Evolutionary conservation across 37 sponge, comb jelly and placozoan species (phyloP).

Genomic region (Hormiphora californensis): DNA sequence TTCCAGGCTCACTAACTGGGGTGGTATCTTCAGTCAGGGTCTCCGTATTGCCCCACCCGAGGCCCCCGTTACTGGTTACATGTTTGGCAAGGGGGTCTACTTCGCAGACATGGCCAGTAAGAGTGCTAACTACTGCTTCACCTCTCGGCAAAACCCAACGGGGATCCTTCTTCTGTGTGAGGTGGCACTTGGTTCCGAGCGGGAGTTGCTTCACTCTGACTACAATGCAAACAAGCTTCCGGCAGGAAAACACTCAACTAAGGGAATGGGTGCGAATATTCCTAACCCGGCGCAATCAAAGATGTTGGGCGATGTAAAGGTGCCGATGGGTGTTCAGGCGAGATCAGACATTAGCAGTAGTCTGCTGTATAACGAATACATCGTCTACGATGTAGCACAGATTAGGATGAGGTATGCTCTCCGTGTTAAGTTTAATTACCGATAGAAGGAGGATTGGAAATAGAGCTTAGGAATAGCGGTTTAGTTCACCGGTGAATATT

Average conservation of each 20-base stretch:
- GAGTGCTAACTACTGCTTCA: constrained; percentile 97
- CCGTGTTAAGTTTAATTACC: constrained; percentile 69
- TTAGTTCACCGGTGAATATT: no score
- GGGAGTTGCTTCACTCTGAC: constrained; percentile 79
- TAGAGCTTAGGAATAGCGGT: no score
- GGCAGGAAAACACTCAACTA: constrained; percentile 75
- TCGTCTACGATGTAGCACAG: constrained; percentile 56
- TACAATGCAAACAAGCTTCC: constrained; percentile 79
- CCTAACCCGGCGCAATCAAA: constrained; percentile 67
- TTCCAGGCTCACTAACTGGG: constrained; percentile 94
- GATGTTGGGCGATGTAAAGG: constrained; percentile 61
- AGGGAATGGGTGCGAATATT: constrained; percentile 70
- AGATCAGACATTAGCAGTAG: constrained; percentile 77
- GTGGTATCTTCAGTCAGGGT: constrained; percentile 92
- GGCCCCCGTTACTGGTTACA: constrained; percentile 97
- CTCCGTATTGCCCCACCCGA: constrained; percentile 96
- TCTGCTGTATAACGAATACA: constrained; percentile 84
- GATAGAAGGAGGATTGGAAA: no score
- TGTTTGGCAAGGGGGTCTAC: constrained; percentile 98
- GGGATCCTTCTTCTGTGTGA: constrained; percentile 83
- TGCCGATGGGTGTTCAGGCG: constrained; percentile 70
- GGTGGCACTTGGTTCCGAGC: constrained; percentile 71
- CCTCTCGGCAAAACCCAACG: constrained; percentile 66
- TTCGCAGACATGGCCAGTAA: constrained; percentile 97
- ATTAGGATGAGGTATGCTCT: constrained; percentile 77